phyloP scores from a whole-genome alignment of 2,888 invertebrate genomes.

The Bimastos eiseni region DNA sequence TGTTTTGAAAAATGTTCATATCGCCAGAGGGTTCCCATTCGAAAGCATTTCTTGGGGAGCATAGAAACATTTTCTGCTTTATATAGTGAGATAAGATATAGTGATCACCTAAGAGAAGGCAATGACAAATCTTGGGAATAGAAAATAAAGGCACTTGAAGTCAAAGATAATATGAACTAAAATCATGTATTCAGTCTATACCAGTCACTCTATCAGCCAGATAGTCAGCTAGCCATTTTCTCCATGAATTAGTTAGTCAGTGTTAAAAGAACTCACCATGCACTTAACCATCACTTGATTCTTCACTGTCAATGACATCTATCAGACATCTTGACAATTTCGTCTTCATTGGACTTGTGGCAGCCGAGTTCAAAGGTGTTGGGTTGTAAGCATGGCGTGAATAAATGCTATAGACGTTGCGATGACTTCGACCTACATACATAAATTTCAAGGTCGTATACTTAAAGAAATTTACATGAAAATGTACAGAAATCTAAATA shows the following conservation, averaged over 20 bases:
- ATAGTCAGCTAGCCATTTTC: neutral
- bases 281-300: constrained; percentile 15
- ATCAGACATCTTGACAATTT: constrained; percentile 24
- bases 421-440: constrained; percentile 30
- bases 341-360: constrained; percentile 14
- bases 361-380: neutral
- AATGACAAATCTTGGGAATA: neutral
- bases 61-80: too few relatives aligned
- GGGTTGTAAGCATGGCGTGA: constrained; percentile 29
- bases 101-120: neutral
- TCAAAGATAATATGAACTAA: too few relatives aligned
- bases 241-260: neutral
- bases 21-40: too few relatives aligned
- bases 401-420: constrained; percentile 34
- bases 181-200: too few relatives aligned
- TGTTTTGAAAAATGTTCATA: too few relatives aligned
- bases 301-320: constrained; percentile 32
- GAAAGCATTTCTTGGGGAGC: too few relatives aligned
- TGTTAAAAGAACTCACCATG: neutral
- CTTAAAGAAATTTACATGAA: neutral
- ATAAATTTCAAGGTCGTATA: neutral
- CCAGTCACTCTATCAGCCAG: neutral
- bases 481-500: neutral
- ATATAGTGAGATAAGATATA: too few relatives aligned
- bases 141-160: too few relatives aligned